Conservation (phyloP, 2,113 vertebrate species). For the Pseudopodoces humilis region DNA sequence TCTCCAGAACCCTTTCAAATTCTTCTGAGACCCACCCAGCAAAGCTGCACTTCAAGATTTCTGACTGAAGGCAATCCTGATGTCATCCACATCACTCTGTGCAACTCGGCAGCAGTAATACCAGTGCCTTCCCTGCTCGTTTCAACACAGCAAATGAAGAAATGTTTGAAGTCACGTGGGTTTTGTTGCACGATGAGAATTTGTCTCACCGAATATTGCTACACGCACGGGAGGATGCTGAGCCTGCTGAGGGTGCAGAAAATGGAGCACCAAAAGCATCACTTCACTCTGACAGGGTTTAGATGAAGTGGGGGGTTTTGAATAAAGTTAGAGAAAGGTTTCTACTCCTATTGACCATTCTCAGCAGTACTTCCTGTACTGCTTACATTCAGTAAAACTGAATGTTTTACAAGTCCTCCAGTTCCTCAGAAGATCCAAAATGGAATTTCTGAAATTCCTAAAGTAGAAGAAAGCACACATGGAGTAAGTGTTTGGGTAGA, state of each 20-base stretch:
- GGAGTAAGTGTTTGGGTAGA: not conserved
- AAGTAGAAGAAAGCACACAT: not conserved
- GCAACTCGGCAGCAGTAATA: conserved; percentile 40
- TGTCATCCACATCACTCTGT: conserved; percentile 39
- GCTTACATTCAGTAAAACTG: too few species aligned
- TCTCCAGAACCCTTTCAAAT: conserved; percentile 67
- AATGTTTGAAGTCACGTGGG: not conserved
- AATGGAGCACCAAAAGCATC: not conserved
- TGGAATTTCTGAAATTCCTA: not conserved
- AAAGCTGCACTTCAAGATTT: conserved; percentile 80
- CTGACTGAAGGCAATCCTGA: conserved; percentile 68
- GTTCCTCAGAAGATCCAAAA: not conserved
- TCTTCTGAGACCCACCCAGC: conserved; percentile 82
- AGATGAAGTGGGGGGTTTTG: not conserved
- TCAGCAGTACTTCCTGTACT: not conserved
- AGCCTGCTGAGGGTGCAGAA: not conserved
- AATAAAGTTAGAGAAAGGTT: not conserved
- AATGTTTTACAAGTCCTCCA: not conserved
- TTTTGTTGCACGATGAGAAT: not conserved
- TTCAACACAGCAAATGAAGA: conserved; percentile 48
- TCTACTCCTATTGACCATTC: not conserved
- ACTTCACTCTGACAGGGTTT: too few species aligned
- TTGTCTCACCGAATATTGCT: not conserved
- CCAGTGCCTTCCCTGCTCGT: conserved; percentile 16
- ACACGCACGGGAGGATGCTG: not conserved